phyloP scores from a whole-genome alignment of 1,140 invertebrate genomes.

The Sycobia sp. region DNA sequence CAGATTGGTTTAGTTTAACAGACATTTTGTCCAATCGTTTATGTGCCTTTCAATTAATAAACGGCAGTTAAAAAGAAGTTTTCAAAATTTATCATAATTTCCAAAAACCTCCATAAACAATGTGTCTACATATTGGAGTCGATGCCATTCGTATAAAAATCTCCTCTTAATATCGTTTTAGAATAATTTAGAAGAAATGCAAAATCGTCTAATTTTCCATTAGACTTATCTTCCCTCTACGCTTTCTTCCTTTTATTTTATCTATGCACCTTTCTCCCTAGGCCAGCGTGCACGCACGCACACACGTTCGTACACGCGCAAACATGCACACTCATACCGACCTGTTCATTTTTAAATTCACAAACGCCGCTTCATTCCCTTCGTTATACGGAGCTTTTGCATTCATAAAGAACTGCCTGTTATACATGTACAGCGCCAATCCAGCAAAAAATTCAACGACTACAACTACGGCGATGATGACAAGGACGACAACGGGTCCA shows the following conservation, averaged over 20 bases:
- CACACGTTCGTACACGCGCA: too few species aligned
- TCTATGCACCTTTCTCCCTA: too few species aligned
- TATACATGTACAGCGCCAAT: neutral
- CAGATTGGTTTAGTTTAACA: too few species aligned
- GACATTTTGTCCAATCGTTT: too few species aligned
- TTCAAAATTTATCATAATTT: too few species aligned
- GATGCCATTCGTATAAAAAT: neutral
- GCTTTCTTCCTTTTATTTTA: too few species aligned
- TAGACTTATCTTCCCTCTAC: too few species aligned
- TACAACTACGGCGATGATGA: neutral
- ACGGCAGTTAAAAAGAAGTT: too few species aligned
- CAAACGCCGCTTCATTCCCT: slow-evolving; percentile 10
- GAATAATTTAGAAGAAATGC: too few species aligned
- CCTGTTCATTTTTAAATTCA: slow-evolving; percentile 29
- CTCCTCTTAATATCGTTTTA: neutral
- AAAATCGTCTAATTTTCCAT: slow-evolving; percentile 20
- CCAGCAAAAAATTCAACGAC: slow-evolving; percentile 34
- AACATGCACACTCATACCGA: neutral
- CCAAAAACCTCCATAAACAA: too few species aligned
- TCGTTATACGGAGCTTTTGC: slow-evolving; percentile 32
- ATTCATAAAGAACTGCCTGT: slow-evolving; percentile 21
- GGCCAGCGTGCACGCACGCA: too few species aligned
- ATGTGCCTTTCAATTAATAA: too few species aligned
- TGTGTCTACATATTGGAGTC: neutral
- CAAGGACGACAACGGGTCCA: slow-evolving; percentile 7